Base-by-base conservation (phyloP, 1,140 invertebrate species). In the Chrysomallon squamiferum region DNA sequence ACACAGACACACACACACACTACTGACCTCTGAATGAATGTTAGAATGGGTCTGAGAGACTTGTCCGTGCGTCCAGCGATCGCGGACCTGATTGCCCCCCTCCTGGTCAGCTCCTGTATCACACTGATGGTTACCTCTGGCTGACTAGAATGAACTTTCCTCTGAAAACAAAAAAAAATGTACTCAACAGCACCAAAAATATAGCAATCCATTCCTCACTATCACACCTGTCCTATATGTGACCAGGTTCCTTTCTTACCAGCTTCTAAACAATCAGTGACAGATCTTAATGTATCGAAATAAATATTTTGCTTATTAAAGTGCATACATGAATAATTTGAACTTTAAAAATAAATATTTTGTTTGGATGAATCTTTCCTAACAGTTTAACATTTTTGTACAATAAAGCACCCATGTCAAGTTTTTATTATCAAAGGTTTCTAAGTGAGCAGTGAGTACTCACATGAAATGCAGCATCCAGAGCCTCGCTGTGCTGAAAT, bases 401-500 rank as follows among this genome's bases (percentile, higher is more conserved):
- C n/a, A n/a, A n/a, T n/a, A n/a, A n/a, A n/a, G n/a, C n/a, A n/a
- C n/a, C n/a, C n/a, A n/a, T n/a, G n/a, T n/a, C n/a, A n/a, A n/a
- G n/a, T n/a, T n/a, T n/a, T n/a, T n/a, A n/a, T n/a, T n/a, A n/a
- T n/a, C n/a, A n/a, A n/a, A n/a, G n/a, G n/a, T n/a, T n/a, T n/a
- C n/a, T n/a, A n/a, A n/a, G n/a, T n/a, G n/a, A n/a, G n/a, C n/a
- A n/a, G n/a, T n/a, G n/a, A n/a, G n/a, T n/a, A n/a, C 74, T 67
- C 60, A 87, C 86, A 33, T 87, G 76, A 71, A 97, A 80, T 35
- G 92, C 94, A 62, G 84, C 78, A 76, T 93, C 90, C 13, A 97
- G 86, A 6, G 94, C 93, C 88, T 92, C 92, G 0, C 89, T 89
- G 83, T 93, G 94, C 73, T 93, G 88, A 85, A 94, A 96, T 85